A percentile compares a stretch with the other conserved stretches of the same genome.
These are phyloP conservation scores for Liasis olivaceus DNA, from an alignment of 2,797 vertebrate species.

Conservation along the genomic window DNA sequence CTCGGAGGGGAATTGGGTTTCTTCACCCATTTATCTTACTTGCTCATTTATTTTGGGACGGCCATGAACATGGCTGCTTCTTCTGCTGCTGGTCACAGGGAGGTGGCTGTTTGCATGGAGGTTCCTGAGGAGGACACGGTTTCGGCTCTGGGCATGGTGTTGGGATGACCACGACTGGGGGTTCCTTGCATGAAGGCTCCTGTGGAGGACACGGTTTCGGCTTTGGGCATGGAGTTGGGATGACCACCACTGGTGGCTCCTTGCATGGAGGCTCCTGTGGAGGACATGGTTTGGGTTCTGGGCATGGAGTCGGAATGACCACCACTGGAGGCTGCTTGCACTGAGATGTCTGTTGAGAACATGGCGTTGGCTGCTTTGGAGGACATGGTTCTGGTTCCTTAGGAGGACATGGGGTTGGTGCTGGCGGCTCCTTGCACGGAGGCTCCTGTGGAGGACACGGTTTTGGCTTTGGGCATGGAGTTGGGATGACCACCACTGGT, in stretches of 20 bases:
- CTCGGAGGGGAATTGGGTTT: no score
- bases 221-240: background rate
- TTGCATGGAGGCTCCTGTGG: background rate
- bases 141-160: background rate
- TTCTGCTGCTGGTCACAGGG: background rate
- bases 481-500: background rate
- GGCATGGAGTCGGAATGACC: background rate
- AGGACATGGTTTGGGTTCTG: background rate
- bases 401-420: background rate
- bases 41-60: background rate
- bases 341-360: background rate
- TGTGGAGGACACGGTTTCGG: background rate
- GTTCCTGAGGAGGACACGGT: background rate
- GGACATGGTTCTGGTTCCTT: background rate
- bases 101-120: background rate
- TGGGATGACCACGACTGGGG: background rate
- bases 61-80: slow-evolving; percentile 15
- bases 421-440: background rate
- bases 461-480: background rate
- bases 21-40: background rate
- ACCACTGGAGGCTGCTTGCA: background rate
- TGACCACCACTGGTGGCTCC: background rate
- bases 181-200: background rate
- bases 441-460: background rate
- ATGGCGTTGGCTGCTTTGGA: background rate